Evolutionary conservation across 2,888 invertebrate genomes (phyloP), one percentile per base, ranked within the genome.

Genomic region (Tyria jacobaeae): DNA sequence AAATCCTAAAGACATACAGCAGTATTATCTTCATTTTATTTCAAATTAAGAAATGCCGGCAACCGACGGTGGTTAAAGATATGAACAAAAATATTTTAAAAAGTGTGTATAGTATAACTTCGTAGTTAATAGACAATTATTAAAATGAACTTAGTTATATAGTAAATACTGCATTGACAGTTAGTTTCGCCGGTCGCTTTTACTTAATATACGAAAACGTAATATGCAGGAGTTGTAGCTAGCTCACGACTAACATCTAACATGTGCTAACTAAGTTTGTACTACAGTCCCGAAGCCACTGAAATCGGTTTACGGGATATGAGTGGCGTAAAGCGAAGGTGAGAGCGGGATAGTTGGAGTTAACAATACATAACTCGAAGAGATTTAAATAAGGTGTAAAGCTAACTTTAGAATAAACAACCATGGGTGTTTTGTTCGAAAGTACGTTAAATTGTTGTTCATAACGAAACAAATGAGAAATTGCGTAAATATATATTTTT

Each of bases 191-290:
- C 12, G 37, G 47, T 25, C 59, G 53, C 9, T 65, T 21, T 39
- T 44, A 37, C 51, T 27, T 50, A 24, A 47, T 24, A 44, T 48
- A 25, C 51, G 52, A 51, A 56, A 44, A 44, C 57, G 34, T 62
- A 65, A 71, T 65, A 76, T 56, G 34, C 24, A 48, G 39, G 25
- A 53, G 48, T 52, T 49, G 56, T 58, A 35, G 54, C 51, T 55
- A 59, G 68, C 61, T 70, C 74, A 59, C 66, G 68, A 50, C 62
- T 62, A 73, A 59, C 67, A 75, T 79, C 82, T 81, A 81, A 85
- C 85, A 81, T 84, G 79, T 73, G 80, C 83, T 88, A 89, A 89
- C 84, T 83, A 76, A 85, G 84, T 89, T 88, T 79, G 74, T 77
- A 71, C 83, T 78, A 68, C 78, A 75, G 79, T 77, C 79, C 76